A percentile compares a stretch with the other conserved stretches of the same genome.
Evolutionary conservation across 2,888 invertebrate genomes (phyloP).

Genomic region (Diplazon laetatorius): DNA sequence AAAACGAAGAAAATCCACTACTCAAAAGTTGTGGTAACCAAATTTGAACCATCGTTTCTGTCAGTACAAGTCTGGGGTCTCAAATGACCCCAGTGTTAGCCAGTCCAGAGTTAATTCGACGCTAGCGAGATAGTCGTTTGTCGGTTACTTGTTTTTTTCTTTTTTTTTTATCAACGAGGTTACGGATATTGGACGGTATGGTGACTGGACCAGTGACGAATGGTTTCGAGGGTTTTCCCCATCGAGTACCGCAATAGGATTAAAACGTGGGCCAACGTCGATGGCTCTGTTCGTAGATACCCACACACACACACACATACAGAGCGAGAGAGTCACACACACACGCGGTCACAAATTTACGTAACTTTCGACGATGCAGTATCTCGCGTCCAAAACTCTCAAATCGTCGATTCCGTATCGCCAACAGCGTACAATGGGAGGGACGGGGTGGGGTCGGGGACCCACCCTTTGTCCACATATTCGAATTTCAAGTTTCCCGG

Average conservation of each 20-base stretch:
- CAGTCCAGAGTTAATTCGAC: too few relatives aligned
- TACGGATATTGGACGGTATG: slow-evolving; percentile 12
- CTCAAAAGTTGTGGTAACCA: too few relatives aligned
- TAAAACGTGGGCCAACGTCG: slow-evolving; percentile 48
- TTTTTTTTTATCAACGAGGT: slow-evolving; percentile 9
- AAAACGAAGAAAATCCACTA: too few relatives aligned
- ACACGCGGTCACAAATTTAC: background rate
- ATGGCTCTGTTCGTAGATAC: slow-evolving; percentile 20
- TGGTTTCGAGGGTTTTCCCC: slow-evolving; percentile 22
- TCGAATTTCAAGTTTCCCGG: slow-evolving; percentile 49
- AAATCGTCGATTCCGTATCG: slow-evolving; percentile 21
- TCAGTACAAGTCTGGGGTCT: too few relatives aligned
- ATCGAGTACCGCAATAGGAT: slow-evolving; percentile 53
- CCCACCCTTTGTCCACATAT: slow-evolving; percentile 11
- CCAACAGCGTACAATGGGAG: slow-evolving; percentile 33
- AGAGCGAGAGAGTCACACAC: too few relatives aligned
- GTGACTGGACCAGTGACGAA: slow-evolving; percentile 42
- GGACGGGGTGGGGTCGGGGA: too few relatives aligned
- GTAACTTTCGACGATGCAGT: slow-evolving; percentile 3
- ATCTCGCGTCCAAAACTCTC: slow-evolving; percentile 4
- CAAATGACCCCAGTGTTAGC: too few relatives aligned
- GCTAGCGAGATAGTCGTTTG: too few relatives aligned
- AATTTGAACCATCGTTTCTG: too few relatives aligned
- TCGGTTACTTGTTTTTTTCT: slow-evolving; percentile 12
- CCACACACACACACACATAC: slow-evolving; percentile 3